Percentiles rank a stretch among this genome's conserved stretches.
phyloP scores from a whole-genome alignment of 2,888 invertebrate genomes.

The Sarcophaga variegata region DNA sequence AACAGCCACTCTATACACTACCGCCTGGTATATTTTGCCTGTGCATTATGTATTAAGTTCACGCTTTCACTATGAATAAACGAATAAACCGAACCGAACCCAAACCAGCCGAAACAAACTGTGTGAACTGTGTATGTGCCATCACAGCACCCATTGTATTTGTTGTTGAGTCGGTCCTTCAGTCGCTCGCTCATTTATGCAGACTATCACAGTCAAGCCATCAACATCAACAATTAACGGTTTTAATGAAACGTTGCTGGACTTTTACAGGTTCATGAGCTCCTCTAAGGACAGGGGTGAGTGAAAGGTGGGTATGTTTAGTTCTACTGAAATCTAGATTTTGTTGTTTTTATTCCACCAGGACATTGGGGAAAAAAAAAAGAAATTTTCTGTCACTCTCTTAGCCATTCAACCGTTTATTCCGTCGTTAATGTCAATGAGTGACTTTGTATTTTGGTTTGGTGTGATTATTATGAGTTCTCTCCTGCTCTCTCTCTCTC shows the following conservation, averaged over 20 bases:
- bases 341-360: neutral
- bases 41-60: conserved; percentile 42
- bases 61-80: conserved; percentile 15
- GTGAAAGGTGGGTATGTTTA: neutral
- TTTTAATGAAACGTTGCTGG: conserved; percentile 18
- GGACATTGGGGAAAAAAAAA: no score
- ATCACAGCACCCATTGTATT: neutral
- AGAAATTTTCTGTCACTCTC: neutral
- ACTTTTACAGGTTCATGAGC: neutral
- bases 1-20: neutral
- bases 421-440: neutral
- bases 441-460: conserved; percentile 7
- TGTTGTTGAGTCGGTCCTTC: neutral
- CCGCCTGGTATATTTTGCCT: neutral
- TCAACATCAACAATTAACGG: conserved; percentile 51
- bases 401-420: neutral
- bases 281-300: no score
- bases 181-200: conserved; percentile 15
- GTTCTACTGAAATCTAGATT: neutral
- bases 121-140: no score
- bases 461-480: conserved; percentile 3
- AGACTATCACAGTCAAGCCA: conserved; percentile 39
- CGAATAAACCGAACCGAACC: neutral
- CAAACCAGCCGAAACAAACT: neutral
- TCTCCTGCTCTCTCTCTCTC: neutral